A percentile compares a stretch with the other conserved stretches of the same genome.
These are phyloP conservation scores for Heloderma charlesbogerti DNA, from an alignment of 2,113 vertebrate genomes.

Conservation along the genomic window DNA sequence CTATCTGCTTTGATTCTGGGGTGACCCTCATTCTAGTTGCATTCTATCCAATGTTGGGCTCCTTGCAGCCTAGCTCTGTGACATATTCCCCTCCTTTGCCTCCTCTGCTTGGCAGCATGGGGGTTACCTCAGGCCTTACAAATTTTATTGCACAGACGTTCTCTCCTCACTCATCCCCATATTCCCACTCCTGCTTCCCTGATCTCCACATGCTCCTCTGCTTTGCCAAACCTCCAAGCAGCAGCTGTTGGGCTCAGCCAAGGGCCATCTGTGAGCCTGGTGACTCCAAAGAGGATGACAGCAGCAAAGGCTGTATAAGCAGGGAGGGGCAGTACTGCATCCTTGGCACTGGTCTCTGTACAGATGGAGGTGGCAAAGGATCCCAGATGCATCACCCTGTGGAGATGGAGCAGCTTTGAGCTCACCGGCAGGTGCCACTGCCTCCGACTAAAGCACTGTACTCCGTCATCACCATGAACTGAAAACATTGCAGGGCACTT, in stretches of 20 bases:
- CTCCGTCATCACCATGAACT: neutral
- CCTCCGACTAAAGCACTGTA: slow-evolving; percentile 1
- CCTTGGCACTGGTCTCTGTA: slow-evolving; percentile 23
- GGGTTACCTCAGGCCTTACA: slow-evolving; percentile 14
- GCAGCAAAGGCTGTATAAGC: slow-evolving; percentile 12
- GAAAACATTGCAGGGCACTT: neutral
- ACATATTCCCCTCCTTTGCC: neutral
- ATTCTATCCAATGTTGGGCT: neutral
- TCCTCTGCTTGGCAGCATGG: neutral
- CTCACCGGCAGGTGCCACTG: slow-evolving; percentile 16
- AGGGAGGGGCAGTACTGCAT: slow-evolving; percentile 23
- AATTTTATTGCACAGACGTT: slow-evolving; percentile 15
- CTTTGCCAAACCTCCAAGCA: slow-evolving; percentile 37
- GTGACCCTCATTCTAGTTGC: neutral
- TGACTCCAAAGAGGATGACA: slow-evolving; percentile 42
- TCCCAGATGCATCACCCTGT: slow-evolving; percentile 29
- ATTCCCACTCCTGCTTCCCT: slow-evolving; percentile 15
- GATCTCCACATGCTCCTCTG: slow-evolving; percentile 40
- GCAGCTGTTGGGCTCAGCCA: slow-evolving; percentile 42
- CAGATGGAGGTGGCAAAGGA: slow-evolving; percentile 25
- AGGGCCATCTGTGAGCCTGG: slow-evolving; percentile 36
- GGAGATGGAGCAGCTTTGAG: slow-evolving; percentile 14
- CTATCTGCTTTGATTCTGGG: neutral
- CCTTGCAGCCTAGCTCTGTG: neutral
- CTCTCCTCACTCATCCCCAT: neutral